phyloP scores from a whole-genome alignment of 2,888 invertebrate species.

The Synergus umbraculus region DNA sequence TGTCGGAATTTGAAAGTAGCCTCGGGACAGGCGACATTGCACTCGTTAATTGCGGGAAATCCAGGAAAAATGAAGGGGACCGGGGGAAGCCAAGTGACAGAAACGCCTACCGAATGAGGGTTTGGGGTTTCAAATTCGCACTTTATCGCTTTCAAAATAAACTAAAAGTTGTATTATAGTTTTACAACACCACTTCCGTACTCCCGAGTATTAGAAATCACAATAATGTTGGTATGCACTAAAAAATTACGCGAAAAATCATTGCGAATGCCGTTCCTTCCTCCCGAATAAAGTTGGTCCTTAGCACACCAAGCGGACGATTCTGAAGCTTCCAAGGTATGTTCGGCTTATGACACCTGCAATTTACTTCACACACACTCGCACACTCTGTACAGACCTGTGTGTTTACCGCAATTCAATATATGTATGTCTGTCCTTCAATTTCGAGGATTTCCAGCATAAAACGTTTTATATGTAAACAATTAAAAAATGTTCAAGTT shows the following conservation, averaged over 20 bases:
- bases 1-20: constrained; percentile 13
- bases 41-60: constrained; percentile 13
- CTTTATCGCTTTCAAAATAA: background rate
- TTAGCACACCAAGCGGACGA: constrained; percentile 59
- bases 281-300: constrained; percentile 46
- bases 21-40: constrained; percentile 20
- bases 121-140: constrained; percentile 44
- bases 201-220: constrained; percentile 6
- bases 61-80: constrained; percentile 49
- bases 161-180: background rate
- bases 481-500: no score
- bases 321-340: constrained; percentile 59
- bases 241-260: constrained; percentile 26
- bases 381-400: background rate
- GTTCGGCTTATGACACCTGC: constrained; percentile 56
- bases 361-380: constrained; percentile 4
- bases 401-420: background rate
- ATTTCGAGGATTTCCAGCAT: background rate
- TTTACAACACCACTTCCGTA: constrained; percentile 6
- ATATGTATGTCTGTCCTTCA: background rate
- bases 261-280: constrained; percentile 61
- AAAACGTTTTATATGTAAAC: no score
- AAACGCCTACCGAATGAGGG: constrained; percentile 67
- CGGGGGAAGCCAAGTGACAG: constrained; percentile 70
- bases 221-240: constrained; percentile 17